Conservation (phyloP, 1,140 invertebrate genomes). For the Zelostemma sp. region DNA sequence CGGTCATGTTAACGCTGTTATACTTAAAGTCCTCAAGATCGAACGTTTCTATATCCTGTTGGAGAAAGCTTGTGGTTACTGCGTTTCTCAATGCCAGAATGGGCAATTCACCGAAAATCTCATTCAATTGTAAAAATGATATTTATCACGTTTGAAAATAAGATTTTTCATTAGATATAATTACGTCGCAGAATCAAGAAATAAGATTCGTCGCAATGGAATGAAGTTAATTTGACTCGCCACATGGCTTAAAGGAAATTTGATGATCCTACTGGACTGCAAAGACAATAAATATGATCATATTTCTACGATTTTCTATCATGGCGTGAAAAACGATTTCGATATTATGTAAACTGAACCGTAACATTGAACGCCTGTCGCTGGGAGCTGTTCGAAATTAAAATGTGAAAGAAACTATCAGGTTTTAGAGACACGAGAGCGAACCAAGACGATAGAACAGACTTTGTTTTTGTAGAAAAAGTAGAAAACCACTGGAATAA, state of each 20-base stretch:
- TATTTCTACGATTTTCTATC: too few species aligned
- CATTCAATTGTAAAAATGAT: too few species aligned
- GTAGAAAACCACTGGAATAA: background rate
- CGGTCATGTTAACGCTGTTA: conserved; percentile 94
- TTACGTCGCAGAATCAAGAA: too few species aligned
- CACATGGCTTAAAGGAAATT: too few species aligned
- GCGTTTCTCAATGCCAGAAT: background rate
- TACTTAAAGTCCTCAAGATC: conserved; percentile 95
- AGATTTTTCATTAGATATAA: too few species aligned
- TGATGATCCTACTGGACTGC: too few species aligned
- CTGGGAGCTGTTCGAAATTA: conserved; percentile 22
- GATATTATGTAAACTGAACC: background rate
- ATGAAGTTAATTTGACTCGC: too few species aligned
- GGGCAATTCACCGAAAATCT: too few species aligned
- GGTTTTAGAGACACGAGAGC: background rate
- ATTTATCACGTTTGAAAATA: too few species aligned
- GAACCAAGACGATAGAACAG: background rate
- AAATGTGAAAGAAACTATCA: conserved; percentile 16
- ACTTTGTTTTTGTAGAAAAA: background rate
- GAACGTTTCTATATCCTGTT: conserved; percentile 89
- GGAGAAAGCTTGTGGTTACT: background rate
- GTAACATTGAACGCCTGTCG: conserved; percentile 15
- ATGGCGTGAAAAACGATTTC: too few species aligned
- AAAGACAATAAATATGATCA: too few species aligned
- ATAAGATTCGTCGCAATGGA: too few species aligned